phyloP scores from a whole-genome alignment of 2,888 invertebrate species.

The Conistra vaccinii region DNA sequence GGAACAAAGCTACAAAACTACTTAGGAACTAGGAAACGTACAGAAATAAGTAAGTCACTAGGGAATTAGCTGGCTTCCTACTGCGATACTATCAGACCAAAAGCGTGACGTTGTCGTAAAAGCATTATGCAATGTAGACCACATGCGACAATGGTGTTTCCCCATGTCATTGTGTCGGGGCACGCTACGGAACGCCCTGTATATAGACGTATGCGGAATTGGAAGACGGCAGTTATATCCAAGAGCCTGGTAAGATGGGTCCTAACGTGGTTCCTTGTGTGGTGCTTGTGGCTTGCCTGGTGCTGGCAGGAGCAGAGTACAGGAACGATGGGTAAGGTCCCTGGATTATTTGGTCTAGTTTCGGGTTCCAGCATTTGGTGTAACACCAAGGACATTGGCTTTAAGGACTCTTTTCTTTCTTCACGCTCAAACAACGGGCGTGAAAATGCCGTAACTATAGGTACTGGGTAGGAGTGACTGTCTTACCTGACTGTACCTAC shows the following conservation, averaged over 20 bases:
- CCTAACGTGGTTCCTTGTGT: slow-evolving; percentile 67
- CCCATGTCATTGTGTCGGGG: slow-evolving; percentile 85
- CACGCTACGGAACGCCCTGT: slow-evolving; percentile 85
- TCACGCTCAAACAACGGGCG: too few species aligned
- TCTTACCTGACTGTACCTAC: too few species aligned
- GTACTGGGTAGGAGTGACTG: too few species aligned
- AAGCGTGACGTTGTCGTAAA: slow-evolving; percentile 77
- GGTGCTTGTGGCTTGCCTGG: slow-evolving; percentile 62
- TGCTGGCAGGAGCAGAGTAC: slow-evolving; percentile 76
- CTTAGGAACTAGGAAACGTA: slow-evolving; percentile 46
- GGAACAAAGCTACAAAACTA: neutral
- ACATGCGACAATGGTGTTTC: slow-evolving; percentile 84
- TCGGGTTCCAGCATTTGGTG: neutral
- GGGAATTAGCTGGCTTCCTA: slow-evolving; percentile 73
- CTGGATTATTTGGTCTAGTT: slow-evolving; percentile 6
- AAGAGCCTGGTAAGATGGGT: slow-evolving; percentile 77
- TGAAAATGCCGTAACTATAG: neutral
- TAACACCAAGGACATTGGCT: neutral
- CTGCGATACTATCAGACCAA: slow-evolving; percentile 76
- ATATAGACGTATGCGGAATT: slow-evolving; percentile 83
- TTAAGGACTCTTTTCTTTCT: too few species aligned
- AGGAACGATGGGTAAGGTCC: slow-evolving; percentile 83
- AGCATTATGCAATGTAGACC: slow-evolving; percentile 77
- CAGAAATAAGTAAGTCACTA: slow-evolving; percentile 58
- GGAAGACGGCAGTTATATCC: slow-evolving; percentile 77